Evolutionary conservation across 1,140 invertebrate species (phyloP).

Genomic region (Zaprionus davidi): DNA sequence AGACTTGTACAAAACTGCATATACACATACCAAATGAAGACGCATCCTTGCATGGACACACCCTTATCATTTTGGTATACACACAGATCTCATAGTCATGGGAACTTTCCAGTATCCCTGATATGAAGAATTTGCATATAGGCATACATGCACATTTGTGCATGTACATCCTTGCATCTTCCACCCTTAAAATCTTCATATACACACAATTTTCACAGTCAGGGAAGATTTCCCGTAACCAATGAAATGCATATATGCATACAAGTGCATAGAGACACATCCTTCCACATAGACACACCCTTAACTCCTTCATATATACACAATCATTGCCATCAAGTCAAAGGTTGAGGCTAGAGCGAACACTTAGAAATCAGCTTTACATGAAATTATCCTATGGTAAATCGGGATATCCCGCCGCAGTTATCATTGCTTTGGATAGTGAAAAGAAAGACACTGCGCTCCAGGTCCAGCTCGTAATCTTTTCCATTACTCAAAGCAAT

Average conservation of each 20-base stretch:
- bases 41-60: too few species aligned
- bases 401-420: background rate
- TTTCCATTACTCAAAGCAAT: constrained; percentile 26
- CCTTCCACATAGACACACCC: background rate
- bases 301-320: background rate
- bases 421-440: constrained; percentile 29
- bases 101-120: too few species aligned
- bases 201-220: background rate
- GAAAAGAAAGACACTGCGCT: constrained; percentile 7
- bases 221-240: too few species aligned
- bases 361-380: background rate
- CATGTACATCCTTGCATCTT: background rate
- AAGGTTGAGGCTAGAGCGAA: background rate
- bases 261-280: background rate
- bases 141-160: background rate
- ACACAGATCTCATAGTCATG: too few species aligned
- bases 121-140: too few species aligned
- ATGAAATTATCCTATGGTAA: background rate
- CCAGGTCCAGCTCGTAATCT: constrained; percentile 16
- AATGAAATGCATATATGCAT: background rate
- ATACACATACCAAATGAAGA: too few species aligned
- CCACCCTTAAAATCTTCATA: background rate
- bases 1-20: too few species aligned
- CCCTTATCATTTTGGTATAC: too few species aligned
- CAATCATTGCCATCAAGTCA: background rate